A percentile compares a stretch with the other conserved stretches of the same genome.
Evolutionary conservation across 2,797 vertebrate genomes (phyloP).

Genomic region (Eospalax fontanierii): DNA sequence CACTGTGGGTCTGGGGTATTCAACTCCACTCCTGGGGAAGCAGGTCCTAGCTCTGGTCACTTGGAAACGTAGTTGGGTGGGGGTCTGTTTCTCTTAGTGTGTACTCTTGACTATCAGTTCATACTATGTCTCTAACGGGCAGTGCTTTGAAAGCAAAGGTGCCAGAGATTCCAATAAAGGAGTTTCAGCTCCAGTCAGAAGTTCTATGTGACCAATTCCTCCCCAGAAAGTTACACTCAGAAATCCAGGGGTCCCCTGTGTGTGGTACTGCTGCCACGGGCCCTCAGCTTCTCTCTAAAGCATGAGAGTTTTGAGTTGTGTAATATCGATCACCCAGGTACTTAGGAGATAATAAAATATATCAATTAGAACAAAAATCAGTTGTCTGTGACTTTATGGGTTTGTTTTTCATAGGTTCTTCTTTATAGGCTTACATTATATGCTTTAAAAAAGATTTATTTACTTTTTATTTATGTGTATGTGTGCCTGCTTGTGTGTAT

Average conservation of each 20-base stretch:
- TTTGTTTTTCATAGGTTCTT: neutral
- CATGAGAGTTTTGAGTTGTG: fast-evolving
- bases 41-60: neutral
- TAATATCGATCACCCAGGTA: fast-evolving
- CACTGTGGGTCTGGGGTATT: too few species aligned
- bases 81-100: neutral
- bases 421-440: neutral
- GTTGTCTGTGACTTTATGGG: neutral
- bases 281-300: neutral
- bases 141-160: neutral
- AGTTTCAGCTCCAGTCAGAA: neutral
- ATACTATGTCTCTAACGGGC: neutral
- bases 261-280: fast-evolving
- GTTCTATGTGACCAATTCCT: neutral
- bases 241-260: fast-evolving
- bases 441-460: neutral
- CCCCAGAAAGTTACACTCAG: neutral
- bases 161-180: neutral
- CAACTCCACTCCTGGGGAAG: neutral
- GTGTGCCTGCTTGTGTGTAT: neutral
- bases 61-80: fast-evolving
- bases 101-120: neutral
- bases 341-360: fast-evolving
- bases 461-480: neutral
- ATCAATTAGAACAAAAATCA: neutral